phyloP scores from a whole-genome alignment of 92 coral and sea anemone genomes.

The Palythoa grandis region DNA sequence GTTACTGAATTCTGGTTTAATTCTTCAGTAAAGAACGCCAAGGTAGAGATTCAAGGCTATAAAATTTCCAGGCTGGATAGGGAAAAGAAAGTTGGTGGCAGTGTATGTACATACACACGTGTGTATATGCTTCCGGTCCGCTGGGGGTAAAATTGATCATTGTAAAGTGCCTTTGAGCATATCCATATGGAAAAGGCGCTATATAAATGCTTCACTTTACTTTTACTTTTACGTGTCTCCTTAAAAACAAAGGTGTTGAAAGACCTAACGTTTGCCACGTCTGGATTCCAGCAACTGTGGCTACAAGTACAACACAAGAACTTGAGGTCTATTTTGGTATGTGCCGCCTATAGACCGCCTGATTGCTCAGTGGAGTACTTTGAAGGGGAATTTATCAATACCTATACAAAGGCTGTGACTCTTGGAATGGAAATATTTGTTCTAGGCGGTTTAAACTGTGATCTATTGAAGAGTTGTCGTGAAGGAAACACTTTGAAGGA shows the following conservation, averaged over 20 bases:
- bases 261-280: slow-evolving; percentile 51
- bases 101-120: slow-evolving; percentile 41
- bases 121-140: too few relatives aligned
- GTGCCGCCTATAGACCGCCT: slow-evolving; percentile 52
- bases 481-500: slow-evolving; percentile 52
- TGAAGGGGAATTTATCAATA: slow-evolving; percentile 41
- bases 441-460: slow-evolving; percentile 49
- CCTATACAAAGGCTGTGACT: slow-evolving; percentile 46
- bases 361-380: slow-evolving; percentile 19
- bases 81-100: slow-evolving; percentile 25
- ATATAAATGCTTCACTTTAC: too few relatives aligned
- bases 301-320: slow-evolving; percentile 48
- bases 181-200: too few relatives aligned
- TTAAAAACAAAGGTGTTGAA: slow-evolving; percentile 39
- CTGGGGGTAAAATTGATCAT: too few relatives aligned
- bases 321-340: slow-evolving; percentile 44
- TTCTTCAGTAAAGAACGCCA: too few relatives aligned
- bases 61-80: too few relatives aligned
- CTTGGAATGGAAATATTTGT: slow-evolving; percentile 45
- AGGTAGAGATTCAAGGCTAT: too few relatives aligned
- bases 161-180: too few relatives aligned
- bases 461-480: slow-evolving; percentile 27
- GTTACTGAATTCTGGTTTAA: too few relatives aligned
- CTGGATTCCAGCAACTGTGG: slow-evolving; percentile 33
- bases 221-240: too few relatives aligned